phyloP scores from a whole-genome alignment of 1,140 invertebrate genomes.

The Calliopsis andreniformis region DNA sequence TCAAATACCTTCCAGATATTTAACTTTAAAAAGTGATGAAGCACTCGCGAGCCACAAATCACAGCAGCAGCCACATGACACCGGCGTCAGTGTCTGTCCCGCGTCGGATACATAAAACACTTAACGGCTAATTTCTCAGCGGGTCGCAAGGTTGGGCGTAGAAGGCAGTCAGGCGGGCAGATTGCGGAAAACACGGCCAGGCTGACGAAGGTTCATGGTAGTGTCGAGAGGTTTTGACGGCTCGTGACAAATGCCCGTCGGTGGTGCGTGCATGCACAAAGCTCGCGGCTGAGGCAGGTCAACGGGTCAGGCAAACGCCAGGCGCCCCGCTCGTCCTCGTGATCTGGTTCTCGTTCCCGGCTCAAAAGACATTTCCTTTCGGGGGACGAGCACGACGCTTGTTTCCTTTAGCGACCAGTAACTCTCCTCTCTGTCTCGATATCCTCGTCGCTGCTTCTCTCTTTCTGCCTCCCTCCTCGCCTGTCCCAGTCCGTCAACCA shows the following conservation, averaged over 20 bases:
- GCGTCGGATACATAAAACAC: constrained; percentile 74
- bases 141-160: constrained; percentile 35
- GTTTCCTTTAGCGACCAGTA: constrained; percentile 59
- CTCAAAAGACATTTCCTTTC: constrained; percentile 71
- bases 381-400: constrained; percentile 42
- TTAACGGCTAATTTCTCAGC: constrained; percentile 70
- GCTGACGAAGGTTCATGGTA: constrained; percentile 42
- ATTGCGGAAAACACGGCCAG: constrained; percentile 43
- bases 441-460: constrained; percentile 9
- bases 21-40: background rate
- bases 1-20: no score
- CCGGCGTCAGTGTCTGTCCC: constrained; percentile 34
- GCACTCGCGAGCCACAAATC: constrained; percentile 27
- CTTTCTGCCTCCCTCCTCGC: constrained; percentile 7
- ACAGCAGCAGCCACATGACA: constrained; percentile 52
- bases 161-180: background rate
- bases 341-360: constrained; percentile 68
- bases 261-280: constrained; percentile 22
- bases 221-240: constrained; percentile 67
- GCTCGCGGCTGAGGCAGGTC: constrained; percentile 42
- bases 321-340: constrained; percentile 61
- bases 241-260: constrained; percentile 62
- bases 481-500: background rate
- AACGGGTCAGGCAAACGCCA: constrained; percentile 65
- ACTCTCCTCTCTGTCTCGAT: constrained; percentile 13